Evolutionary conservation across 2,797 vertebrate species (phyloP).

Genomic region (Caiman crocodilus): DNA sequence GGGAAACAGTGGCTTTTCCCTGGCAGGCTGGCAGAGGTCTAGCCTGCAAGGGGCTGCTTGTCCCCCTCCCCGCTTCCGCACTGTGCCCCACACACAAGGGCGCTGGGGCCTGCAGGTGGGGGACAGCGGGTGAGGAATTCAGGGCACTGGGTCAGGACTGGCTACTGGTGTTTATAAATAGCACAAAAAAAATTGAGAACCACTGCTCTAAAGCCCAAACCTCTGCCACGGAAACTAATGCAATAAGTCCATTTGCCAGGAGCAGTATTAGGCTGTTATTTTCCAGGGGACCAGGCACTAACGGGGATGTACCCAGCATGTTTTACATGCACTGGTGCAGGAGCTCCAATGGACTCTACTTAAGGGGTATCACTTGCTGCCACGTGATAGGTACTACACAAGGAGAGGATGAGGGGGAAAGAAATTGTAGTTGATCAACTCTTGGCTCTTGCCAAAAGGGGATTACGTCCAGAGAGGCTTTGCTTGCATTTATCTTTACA

Average conservation of each 20-base stretch:
- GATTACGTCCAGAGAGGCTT: background rate
- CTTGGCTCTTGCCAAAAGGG: background rate
- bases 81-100: no score
- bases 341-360: background rate
- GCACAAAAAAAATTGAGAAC: no score
- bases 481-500: background rate
- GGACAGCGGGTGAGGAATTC: no score
- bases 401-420: background rate
- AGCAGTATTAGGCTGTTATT: background rate
- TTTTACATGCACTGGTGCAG: background rate
- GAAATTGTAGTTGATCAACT: background rate
- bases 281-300: background rate
- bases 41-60: no score
- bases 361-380: background rate
- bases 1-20: no score
- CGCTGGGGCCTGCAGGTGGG: no score
- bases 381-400: background rate
- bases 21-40: no score
- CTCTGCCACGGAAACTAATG: background rate
- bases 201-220: background rate
- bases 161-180: no score
- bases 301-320: background rate
- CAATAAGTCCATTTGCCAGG: background rate
- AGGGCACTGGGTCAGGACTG: no score
- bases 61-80: no score